Percentiles rank a stretch among this genome's conserved stretches.
These are phyloP conservation scores for Erinaceus europaeus DNA, from an alignment of 2,113 vertebrate genomes.

Conservation along the genomic window DNA sequence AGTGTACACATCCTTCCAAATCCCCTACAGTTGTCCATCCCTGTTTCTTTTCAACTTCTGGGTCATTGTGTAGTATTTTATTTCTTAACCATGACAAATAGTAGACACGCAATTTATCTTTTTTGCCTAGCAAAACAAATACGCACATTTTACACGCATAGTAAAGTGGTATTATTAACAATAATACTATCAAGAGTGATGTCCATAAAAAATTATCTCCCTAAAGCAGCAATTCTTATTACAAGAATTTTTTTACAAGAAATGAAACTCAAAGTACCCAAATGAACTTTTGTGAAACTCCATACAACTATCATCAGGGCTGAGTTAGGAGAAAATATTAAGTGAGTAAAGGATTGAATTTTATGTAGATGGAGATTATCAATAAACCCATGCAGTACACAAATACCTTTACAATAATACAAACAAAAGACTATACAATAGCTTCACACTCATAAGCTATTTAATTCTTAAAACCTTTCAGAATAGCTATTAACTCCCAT, in stretches of 20 bases:
- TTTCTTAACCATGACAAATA: slow-evolving; percentile 99
- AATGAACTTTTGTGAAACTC: neutral
- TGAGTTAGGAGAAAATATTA: neutral
- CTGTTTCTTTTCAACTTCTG: slow-evolving; percentile 98
- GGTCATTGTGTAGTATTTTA: slow-evolving; percentile 99
- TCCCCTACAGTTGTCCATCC: slow-evolving; percentile 98
- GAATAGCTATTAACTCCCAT: neutral
- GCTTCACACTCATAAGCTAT: neutral
- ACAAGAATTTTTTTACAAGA: neutral
- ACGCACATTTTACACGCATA: slow-evolving; percentile 21
- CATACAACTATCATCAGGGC: neutral
- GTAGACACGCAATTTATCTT: slow-evolving; percentile 98
- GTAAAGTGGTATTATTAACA: neutral
- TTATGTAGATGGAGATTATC: no score
- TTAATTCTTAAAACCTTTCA: neutral
- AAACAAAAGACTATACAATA: neutral
- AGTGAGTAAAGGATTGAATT: neutral
- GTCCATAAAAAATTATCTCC: neutral
- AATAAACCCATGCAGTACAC: no score
- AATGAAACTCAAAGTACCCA: neutral
- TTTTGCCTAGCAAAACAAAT: slow-evolving; percentile 89
- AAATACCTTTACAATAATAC: neutral
- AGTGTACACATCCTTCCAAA: slow-evolving; percentile 97
- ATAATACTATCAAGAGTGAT: neutral
- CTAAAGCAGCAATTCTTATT: neutral